Evolutionary conservation across 2,797 vertebrate genomes (phyloP), one percentile per base, ranked within the genome.

Genomic region (Ptychadena robeensis): DNA sequence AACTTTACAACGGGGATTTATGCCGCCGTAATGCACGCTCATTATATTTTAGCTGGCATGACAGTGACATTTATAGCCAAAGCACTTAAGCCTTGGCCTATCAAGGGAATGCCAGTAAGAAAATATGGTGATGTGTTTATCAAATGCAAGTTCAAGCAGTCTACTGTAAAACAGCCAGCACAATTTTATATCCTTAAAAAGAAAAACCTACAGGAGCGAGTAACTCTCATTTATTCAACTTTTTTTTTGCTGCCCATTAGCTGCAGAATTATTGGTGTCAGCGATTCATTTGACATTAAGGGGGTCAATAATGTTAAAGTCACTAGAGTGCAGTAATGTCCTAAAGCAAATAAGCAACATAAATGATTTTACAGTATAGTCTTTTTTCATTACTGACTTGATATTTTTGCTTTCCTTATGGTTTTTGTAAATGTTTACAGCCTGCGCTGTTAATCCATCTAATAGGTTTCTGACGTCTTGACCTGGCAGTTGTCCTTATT

Each of bases 111-210:
- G 35, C 30, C 31, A 66, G 44, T 38, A 69, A 38, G n/a, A 35
- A 82, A 63, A 68, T n/a, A 82, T 75, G 48, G 67, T 75, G 53
- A 68, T 37, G 66, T 68, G 48, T 71, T 76, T 82, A 38, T 77
- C 11, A 61, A 69, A 76, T 34, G 34, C 44, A 76, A 61, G 25
- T 65, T 73, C 65, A 40, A 75, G 80, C 40, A 38, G 14, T 57
- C 27, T 77, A 44, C 32, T 44, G 3, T 67, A 78, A 78, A 53
- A 78, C 27, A 68, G 57, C 40, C 3, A 57, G 53, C 28, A 37
- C 9, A 14, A 7, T 14, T 73, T 83, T 32, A 44, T 66, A 79
- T 71, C 64, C 28, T 65, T 67, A 66, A 66, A 48, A 67, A 40
- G 12, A 28, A 37, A 65, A 38, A 44, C 82, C 44, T 82, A 1